Percentiles rank a stretch among this genome's conserved stretches.
These are phyloP conservation scores for Cryptocephalus moraei DNA, from an alignment of 2,888 invertebrate genomes.

Conservation along the genomic window DNA sequence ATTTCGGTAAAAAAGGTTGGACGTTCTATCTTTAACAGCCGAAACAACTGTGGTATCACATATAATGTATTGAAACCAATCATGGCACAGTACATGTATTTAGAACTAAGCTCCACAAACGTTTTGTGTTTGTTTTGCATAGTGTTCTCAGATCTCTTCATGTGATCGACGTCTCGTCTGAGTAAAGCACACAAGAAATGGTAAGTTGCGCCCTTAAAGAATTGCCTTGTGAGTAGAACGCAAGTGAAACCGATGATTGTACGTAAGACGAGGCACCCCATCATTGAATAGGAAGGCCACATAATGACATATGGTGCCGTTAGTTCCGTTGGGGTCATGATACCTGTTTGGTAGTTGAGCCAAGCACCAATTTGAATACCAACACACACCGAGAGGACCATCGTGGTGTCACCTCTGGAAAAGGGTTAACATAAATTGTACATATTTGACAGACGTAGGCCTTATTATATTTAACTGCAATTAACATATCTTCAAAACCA, in stretches of 20 bases:
- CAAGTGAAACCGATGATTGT: constrained; percentile 68
- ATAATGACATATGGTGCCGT: constrained; percentile 61
- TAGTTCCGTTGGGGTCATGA: constrained; percentile 45
- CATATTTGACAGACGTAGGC: no score
- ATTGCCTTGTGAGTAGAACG: constrained; percentile 55
- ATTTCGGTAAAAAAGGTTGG: constrained; percentile 81
- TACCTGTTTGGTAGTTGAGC: constrained; percentile 73
- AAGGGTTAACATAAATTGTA: no score
- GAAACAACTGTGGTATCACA: constrained; percentile 68
- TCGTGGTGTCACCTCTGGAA: constrained; percentile 79
- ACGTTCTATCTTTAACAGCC: constrained; percentile 64
- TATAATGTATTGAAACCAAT: constrained; percentile 73
- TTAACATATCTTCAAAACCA: no score
- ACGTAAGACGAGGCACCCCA: constrained; percentile 55
- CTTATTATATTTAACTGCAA: no score
- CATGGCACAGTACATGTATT: constrained; percentile 70
- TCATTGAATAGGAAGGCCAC: constrained; percentile 68
- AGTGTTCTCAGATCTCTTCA: constrained; percentile 54
- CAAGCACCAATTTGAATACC: constrained; percentile 74
- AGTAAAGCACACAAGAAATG: constrained; percentile 60
- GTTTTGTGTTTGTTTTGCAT: constrained; percentile 61
- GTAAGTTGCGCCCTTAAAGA: constrained; percentile 61
- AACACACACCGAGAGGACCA: constrained; percentile 72
- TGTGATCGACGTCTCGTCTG: constrained; percentile 53
- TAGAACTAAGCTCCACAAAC: constrained; percentile 71